Percentiles rank a stretch among this genome's conserved stretches.
Evolutionary conservation across 2,797 vertebrate genomes (phyloP).

Genomic region (Sparidentex hasta): DNA sequence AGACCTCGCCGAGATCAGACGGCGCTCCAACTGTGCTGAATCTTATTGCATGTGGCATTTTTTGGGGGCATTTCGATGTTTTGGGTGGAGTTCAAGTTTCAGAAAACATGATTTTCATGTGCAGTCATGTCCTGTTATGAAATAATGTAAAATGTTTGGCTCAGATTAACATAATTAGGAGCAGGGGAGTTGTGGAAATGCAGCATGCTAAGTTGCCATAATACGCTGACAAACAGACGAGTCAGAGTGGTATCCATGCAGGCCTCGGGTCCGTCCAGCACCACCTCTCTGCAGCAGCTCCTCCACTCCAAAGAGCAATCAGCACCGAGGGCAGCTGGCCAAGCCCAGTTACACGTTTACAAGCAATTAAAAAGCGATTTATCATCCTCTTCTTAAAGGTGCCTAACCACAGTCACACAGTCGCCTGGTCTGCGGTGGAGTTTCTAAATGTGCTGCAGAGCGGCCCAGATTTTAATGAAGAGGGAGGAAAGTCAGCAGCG

Average conservation of each 20-base stretch:
- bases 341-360: constrained; percentile 69
- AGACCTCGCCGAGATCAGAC: background rate
- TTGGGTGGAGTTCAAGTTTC: constrained; percentile 51
- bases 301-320: constrained; percentile 61
- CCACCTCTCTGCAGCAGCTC: constrained; percentile 28
- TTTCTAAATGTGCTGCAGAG: constrained; percentile 60
- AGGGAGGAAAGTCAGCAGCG: constrained; percentile 53
- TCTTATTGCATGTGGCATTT: constrained; percentile 25
- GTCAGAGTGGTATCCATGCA: constrained; percentile 37
- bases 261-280: constrained; percentile 8
- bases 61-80: constrained; percentile 33
- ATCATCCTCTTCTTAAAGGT: constrained; percentile 73
- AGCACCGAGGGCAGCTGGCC: constrained; percentile 55
- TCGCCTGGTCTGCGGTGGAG: constrained; percentile 72
- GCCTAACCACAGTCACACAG: constrained; percentile 79
- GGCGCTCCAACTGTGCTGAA: constrained; percentile 15
- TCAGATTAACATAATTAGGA: constrained; percentile 29
- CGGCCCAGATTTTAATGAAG: constrained; percentile 57
- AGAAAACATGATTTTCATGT: constrained; percentile 52
- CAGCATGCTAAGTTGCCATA: constrained; percentile 59
- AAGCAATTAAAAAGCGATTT: constrained; percentile 82
- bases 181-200: constrained; percentile 47
- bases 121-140: constrained; percentile 57
- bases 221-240: constrained; percentile 47
- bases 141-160: constrained; percentile 55